Conservation (phyloP, 2,888 invertebrate species). For the Ennomos quercinarius region DNA sequence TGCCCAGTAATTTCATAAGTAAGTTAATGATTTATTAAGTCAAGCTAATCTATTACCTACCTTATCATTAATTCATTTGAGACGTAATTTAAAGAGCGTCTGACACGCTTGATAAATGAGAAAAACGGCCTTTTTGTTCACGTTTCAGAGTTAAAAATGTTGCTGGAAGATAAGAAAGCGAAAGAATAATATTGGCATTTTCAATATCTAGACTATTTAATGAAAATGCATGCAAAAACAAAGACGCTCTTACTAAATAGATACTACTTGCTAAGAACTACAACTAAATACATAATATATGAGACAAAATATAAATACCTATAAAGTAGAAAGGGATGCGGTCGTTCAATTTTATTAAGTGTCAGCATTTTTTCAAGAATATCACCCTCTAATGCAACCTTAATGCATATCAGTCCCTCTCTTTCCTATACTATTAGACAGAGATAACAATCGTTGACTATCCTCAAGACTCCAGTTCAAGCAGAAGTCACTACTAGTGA, state of each 20-base stretch:
- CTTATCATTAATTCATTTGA: constrained; percentile 19
- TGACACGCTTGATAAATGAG: constrained; percentile 7
- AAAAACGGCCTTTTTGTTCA: neutral
- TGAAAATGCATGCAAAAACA: too few relatives aligned
- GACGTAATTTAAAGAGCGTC: constrained; percentile 10
- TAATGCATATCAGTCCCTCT: neutral
- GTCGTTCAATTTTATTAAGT: too few relatives aligned
- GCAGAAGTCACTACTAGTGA: neutral
- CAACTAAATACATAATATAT: too few relatives aligned
- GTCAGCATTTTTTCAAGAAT: too few relatives aligned
- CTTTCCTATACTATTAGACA: constrained; percentile 14
- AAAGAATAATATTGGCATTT: neutral
- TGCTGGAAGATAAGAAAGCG: neutral
- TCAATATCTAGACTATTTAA: neutral
- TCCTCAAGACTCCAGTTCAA: neutral
- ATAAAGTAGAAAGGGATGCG: too few relatives aligned
- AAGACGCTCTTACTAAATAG: neutral
- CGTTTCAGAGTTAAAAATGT: neutral
- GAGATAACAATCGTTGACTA: constrained; percentile 36
- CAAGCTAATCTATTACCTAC: neutral
- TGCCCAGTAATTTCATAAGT: too few relatives aligned
- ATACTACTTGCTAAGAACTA: too few relatives aligned
- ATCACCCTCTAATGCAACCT: neutral
- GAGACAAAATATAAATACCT: too few relatives aligned
- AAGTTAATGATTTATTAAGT: too few relatives aligned